A percentile compares a stretch with the other conserved stretches of the same genome.
Conservation (phyloP, 53 echinoderm and acorn worm genomes). For the Actinopyga echinites region DNA sequence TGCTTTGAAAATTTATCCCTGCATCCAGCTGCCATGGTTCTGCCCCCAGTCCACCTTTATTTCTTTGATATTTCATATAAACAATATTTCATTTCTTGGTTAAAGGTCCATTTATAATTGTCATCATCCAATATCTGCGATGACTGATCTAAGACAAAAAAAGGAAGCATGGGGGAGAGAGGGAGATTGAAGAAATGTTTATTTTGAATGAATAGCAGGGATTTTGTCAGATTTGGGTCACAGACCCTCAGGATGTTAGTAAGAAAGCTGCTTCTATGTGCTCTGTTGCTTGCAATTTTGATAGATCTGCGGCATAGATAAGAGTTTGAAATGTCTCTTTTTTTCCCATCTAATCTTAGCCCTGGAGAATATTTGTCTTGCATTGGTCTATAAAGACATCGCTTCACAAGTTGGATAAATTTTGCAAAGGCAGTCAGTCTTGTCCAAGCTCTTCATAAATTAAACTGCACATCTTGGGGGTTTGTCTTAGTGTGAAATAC, state of each 20-base stretch:
- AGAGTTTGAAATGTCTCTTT: neutral
- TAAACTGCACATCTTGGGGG: no score
- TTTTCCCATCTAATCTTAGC: slow-evolving; percentile 6
- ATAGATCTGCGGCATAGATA: neutral
- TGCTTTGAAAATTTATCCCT: no score
- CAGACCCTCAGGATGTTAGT: slow-evolving; percentile 24
- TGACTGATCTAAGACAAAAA: slow-evolving; percentile 21
- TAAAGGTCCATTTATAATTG: no score
- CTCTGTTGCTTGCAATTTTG: neutral
- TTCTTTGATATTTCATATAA: no score
- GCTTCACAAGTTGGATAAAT: no score
- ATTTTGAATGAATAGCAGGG: slow-evolving; percentile 14
- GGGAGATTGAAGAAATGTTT: neutral
- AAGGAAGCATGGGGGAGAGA: neutral
- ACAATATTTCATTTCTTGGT: no score
- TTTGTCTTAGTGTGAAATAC: no score
- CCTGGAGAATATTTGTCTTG: neutral
- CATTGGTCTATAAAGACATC: no score
- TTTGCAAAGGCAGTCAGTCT: no score
- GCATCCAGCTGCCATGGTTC: no score
- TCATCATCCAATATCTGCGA: neutral
- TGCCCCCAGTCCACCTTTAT: no score
- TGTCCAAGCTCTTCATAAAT: no score
- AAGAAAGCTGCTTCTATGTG: neutral
- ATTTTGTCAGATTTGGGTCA: slow-evolving; percentile 40